Conservation (phyloP, 2,888 invertebrate genomes). For the Muscina levida region DNA sequence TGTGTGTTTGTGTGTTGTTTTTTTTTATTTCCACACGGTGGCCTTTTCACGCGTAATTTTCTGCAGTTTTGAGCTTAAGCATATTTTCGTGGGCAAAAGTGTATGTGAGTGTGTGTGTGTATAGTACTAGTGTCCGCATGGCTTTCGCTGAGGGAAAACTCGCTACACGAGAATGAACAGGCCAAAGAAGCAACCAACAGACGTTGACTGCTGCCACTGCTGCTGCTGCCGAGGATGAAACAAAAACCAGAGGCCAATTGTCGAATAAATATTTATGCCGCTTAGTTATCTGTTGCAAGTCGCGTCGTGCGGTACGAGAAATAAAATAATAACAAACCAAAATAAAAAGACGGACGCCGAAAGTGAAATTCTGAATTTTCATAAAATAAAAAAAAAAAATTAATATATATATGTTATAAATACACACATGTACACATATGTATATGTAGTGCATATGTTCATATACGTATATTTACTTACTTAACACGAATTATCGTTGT, state of each 20-base stretch:
- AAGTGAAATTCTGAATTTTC: constrained; percentile 13
- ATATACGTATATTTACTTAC: not conserved
- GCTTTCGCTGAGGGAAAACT: constrained; percentile 48
- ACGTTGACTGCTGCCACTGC: constrained; percentile 16
- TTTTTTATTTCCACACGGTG: constrained; percentile 35
- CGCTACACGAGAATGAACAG: constrained; percentile 8
- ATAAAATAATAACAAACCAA: constrained; percentile 32
- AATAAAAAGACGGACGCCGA: not conserved
- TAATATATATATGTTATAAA: constrained; percentile 16
- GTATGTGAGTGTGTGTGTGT: constrained; percentile 2
- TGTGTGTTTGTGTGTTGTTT: constrained; percentile 44
- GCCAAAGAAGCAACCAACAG: constrained; percentile 19
- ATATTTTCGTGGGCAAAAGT: constrained; percentile 33
- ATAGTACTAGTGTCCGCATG: not conserved
- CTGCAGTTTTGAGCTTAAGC: constrained; percentile 60
- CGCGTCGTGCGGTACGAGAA: constrained; percentile 60
- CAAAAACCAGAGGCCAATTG: constrained; percentile 60
- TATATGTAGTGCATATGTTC: not conserved
- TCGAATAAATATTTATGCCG: constrained; percentile 63
- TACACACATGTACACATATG: not conserved
- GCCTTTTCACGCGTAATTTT: constrained; percentile 66
- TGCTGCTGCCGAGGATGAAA: constrained; percentile 50
- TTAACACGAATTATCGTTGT: not conserved
- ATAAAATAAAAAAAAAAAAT: constrained; percentile 33
- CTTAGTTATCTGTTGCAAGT: constrained; percentile 66